Conservation (phyloP, 2,888 invertebrate genomes). For the Athalia rosae region DNA sequence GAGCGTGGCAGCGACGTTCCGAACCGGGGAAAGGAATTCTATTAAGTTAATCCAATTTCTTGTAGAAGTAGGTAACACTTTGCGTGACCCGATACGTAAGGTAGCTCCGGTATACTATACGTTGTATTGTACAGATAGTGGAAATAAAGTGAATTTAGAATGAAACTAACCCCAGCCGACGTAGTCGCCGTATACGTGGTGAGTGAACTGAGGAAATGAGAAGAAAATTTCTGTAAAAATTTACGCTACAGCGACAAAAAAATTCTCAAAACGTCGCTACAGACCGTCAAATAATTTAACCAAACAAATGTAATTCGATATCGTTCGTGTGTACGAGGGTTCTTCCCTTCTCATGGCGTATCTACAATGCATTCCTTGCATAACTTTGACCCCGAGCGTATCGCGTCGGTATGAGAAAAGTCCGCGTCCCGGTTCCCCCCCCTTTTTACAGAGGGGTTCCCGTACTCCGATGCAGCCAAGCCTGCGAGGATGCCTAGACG, state of each 20-base stretch:
- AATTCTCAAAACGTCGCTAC: background rate
- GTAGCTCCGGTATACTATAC: background rate
- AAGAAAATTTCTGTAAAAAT: background rate
- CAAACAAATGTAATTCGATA: no score
- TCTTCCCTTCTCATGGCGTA: no score
- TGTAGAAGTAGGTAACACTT: slow-evolving; percentile 17
- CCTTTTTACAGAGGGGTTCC: no score
- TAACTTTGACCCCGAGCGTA: no score
- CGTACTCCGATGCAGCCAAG: background rate
- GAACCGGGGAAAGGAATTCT: slow-evolving; percentile 9
- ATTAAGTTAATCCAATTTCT: slow-evolving; percentile 29
- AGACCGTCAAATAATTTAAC: no score
- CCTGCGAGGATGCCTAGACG: slow-evolving; percentile 33
- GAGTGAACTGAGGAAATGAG: background rate
- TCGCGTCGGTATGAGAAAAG: no score
- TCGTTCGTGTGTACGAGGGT: no score
- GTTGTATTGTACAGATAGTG: background rate
- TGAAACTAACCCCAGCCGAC: background rate
- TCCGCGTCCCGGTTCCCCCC: no score
- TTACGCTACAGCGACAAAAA: background rate
- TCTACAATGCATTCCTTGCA: no score
- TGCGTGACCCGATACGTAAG: slow-evolving; percentile 25
- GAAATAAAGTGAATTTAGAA: background rate
- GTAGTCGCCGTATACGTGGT: background rate
- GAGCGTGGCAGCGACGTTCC: background rate